Percentiles rank a stretch among this genome's conserved stretches.
Conservation (phyloP, 2,113 vertebrate genomes). For the Eulacestoma nigropectus region DNA sequence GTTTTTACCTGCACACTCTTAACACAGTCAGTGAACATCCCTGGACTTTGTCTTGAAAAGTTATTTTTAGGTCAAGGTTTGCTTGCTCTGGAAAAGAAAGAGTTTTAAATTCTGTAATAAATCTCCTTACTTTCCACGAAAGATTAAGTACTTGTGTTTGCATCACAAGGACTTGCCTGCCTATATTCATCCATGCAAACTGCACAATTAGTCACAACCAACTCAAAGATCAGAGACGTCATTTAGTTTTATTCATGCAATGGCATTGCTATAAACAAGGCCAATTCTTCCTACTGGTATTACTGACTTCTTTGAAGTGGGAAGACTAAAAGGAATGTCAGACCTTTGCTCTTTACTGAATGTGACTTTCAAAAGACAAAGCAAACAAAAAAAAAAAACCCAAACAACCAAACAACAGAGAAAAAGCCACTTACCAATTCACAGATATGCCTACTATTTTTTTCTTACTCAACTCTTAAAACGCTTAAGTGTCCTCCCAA, state of each 20-base stretch:
- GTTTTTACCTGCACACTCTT: not conserved
- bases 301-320: not conserved
- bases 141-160: not conserved
- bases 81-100: not conserved
- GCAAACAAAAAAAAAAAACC: too few species aligned
- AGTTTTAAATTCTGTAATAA: not conserved
- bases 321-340: not conserved
- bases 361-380: not conserved
- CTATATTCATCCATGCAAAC: not conserved
- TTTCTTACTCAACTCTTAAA: not conserved
- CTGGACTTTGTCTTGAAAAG: not conserved
- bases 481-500: not conserved
- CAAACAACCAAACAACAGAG: not conserved
- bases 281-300: not conserved
- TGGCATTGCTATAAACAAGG: not conserved
- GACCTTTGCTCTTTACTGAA: not conserved
- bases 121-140: not conserved
- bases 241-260: not conserved
- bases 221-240: not conserved
- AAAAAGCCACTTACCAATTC: not conserved
- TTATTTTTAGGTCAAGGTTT: not conserved
- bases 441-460: not conserved
- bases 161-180: not conserved
- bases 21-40: not conserved
- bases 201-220: not conserved